Evolutionary conservation across 2,113 vertebrate species (phyloP).

Genomic region (Girardinichthys multiradiatus): DNA sequence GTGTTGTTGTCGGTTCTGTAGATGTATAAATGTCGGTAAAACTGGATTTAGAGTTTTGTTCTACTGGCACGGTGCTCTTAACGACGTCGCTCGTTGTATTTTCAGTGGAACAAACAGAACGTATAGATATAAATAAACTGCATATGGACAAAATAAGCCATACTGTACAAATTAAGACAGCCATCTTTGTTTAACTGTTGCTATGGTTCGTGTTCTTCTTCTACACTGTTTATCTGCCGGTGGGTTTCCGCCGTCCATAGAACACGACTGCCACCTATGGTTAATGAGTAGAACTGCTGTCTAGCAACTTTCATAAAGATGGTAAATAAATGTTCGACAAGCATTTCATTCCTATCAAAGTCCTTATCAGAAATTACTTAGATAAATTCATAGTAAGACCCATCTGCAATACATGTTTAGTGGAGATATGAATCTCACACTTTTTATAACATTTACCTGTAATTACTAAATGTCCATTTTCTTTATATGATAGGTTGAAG

Average conservation of each 20-base stretch:
- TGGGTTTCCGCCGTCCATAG: background rate
- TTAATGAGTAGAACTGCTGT: background rate
- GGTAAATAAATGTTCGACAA: no score
- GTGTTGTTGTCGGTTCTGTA: background rate
- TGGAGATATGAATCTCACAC: no score
- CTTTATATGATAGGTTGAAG: no score
- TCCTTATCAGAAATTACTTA: no score
- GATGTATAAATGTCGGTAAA: background rate
- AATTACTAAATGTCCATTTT: no score
- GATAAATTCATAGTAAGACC: no score
- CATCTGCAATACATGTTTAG: no score
- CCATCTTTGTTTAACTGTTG: constrained; percentile 65
- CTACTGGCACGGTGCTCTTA: background rate
- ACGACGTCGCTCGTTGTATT: constrained; percentile 5
- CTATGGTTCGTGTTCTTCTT: constrained; percentile 54
- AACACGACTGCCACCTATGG: constrained; percentile 14
- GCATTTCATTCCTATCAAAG: no score
- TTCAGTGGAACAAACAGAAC: background rate
- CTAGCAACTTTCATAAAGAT: no score
- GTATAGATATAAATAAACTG: constrained; percentile 3
- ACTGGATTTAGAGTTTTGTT: background rate
- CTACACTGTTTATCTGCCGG: background rate
- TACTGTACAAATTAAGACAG: background rate
- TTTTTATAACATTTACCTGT: no score
- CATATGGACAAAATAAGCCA: background rate